Percentiles rank a stretch among this genome's conserved stretches.
These are phyloP conservation scores for Meiosimyza platycephala DNA, from an alignment of 2,888 invertebrate genomes.

Conservation along the genomic window DNA sequence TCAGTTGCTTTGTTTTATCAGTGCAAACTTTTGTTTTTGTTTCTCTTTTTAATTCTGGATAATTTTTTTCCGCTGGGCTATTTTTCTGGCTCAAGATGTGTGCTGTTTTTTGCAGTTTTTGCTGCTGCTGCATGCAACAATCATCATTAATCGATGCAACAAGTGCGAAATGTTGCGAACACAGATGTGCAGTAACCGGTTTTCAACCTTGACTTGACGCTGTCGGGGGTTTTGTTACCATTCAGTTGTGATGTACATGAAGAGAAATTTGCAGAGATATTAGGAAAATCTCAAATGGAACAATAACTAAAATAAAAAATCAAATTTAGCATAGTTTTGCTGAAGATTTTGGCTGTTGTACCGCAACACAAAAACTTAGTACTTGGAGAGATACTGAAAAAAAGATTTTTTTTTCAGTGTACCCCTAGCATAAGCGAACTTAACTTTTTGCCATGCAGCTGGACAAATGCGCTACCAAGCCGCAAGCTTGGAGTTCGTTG, in stretches of 20 bases:
- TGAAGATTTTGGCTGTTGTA: too few relatives aligned
- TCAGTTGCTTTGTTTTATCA: not conserved
- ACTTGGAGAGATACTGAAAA: not conserved
- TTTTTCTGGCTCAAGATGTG: not conserved
- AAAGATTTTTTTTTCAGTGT: not conserved
- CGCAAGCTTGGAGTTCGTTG: not conserved
- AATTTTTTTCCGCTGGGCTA: not conserved
- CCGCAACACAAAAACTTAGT: too few relatives aligned
- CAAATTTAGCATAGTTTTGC: too few relatives aligned
- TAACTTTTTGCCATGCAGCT: too few relatives aligned
- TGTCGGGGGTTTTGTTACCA: not conserved
- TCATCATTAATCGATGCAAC: conserved; percentile 40
- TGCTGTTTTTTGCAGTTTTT: not conserved
- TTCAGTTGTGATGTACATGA: too few relatives aligned
- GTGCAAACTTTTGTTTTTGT: not conserved
- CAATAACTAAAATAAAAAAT: too few relatives aligned
- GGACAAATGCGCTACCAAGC: not conserved
- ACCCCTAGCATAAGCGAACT: not conserved
- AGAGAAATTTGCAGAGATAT: too few relatives aligned
- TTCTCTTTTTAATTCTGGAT: not conserved
- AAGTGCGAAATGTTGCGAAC: conserved; percentile 50
- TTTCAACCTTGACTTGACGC: conserved; percentile 36
- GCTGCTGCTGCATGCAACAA: conserved; percentile 10
- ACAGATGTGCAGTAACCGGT: conserved; percentile 59
- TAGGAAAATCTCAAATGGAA: too few relatives aligned